These are phyloP conservation scores for Ferdinandea cuprea DNA, from an alignment of 2,888 invertebrate genomes.

Conservation along the genomic window DNA sequence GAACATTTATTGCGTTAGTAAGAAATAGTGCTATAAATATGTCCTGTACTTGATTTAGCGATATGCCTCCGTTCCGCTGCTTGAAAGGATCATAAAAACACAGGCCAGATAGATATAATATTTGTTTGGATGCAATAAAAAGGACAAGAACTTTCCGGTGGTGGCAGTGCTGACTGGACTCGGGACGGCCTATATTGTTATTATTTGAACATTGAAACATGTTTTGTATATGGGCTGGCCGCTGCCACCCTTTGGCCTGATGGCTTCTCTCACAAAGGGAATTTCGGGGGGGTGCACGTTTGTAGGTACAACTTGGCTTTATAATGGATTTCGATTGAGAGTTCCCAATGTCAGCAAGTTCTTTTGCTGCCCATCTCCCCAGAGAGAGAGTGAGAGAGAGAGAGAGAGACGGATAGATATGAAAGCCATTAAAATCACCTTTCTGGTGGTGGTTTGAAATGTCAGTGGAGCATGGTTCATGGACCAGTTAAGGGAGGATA, in stretches of 20 bases:
- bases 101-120: conserved; percentile 75
- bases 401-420: neutral
- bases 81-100: conserved; percentile 75
- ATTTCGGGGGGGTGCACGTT: conserved; percentile 30
- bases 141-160: conserved; percentile 75
- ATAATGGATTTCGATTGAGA: conserved; percentile 71
- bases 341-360: conserved; percentile 57
- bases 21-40: conserved; percentile 82
- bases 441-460: conserved; percentile 27
- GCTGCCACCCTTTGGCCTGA: conserved; percentile 17
- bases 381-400: too few relatives aligned
- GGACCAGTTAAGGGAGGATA: conserved; percentile 63
- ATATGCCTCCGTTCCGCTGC: conserved; percentile 69
- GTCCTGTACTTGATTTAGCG: conserved; percentile 81
- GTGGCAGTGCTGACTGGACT: conserved; percentile 29
- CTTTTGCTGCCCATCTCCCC: conserved; percentile 35
- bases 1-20: conserved; percentile 81
- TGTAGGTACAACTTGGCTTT: conserved; percentile 60
- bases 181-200: conserved; percentile 71
- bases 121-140: conserved; percentile 75
- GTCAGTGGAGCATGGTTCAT: conserved; percentile 60
- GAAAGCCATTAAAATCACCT: conserved; percentile 70
- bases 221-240: conserved; percentile 59
- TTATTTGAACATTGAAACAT: conserved; percentile 71
- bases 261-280: conserved; percentile 8